Evolutionary conservation across 1,140 invertebrate species (phyloP).

Genomic region (Calosoma granatense): DNA sequence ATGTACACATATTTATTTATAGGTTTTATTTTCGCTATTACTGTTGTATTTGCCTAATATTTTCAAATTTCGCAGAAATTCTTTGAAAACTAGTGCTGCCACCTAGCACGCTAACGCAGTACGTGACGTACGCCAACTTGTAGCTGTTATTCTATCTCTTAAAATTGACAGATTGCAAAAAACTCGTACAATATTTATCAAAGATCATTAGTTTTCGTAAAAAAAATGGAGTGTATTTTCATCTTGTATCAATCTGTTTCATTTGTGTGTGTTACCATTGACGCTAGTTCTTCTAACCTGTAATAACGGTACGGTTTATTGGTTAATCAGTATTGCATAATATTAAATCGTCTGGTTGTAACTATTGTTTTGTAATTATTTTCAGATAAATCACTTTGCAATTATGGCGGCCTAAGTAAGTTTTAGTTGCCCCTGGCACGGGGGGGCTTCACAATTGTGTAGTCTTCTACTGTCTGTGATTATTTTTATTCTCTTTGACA

Average conservation of each 20-base stretch:
- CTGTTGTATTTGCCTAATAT: too few relatives aligned
- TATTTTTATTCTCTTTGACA: background rate
- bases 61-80: too few relatives aligned
- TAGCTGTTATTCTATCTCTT: background rate
- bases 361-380: background rate
- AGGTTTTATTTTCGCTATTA: too few relatives aligned
- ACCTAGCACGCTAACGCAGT: background rate
- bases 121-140: background rate
- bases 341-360: background rate
- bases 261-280: background rate
- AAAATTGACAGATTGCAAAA: background rate
- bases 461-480: background rate
- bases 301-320: background rate
- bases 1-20: too few relatives aligned
- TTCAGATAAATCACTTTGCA: background rate
- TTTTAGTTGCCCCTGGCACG: background rate
- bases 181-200: too few relatives aligned
- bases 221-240: too few relatives aligned
- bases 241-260: background rate
- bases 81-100: too few relatives aligned
- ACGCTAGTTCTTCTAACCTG: background rate
- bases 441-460: background rate
- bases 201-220: too few relatives aligned
- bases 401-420: background rate
- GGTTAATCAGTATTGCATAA: too few relatives aligned